Evolutionary conservation across 2,888 invertebrate genomes (phyloP).

Genomic region (Acronicta psi): DNA sequence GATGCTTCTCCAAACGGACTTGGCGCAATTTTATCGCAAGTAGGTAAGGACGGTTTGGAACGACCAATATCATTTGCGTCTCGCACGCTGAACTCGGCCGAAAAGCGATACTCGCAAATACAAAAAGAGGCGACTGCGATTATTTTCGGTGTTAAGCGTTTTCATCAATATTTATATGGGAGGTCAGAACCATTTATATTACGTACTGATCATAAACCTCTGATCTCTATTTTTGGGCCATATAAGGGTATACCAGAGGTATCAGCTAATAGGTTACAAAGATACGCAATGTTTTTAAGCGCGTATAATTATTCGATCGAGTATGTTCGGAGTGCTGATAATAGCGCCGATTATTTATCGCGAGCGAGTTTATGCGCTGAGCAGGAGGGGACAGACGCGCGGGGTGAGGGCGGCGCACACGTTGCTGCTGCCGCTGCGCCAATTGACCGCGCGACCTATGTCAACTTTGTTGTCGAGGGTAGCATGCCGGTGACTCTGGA

Average conservation of each 20-base stretch:
- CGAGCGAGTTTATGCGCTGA: slow-evolving; percentile 24
- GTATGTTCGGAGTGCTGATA: slow-evolving; percentile 46
- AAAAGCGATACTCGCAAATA: slow-evolving; percentile 34
- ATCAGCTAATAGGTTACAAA: slow-evolving; percentile 52
- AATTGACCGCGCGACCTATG: background rate
- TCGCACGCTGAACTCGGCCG: slow-evolving; percentile 43
- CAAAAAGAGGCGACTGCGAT: slow-evolving; percentile 28
- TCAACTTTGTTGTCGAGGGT: slow-evolving; percentile 2
- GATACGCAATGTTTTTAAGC: slow-evolving; percentile 52
- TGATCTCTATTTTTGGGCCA: slow-evolving; percentile 42
- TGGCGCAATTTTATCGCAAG: slow-evolving; percentile 35
- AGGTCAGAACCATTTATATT: slow-evolving; percentile 40
- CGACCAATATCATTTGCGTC: slow-evolving; percentile 52
- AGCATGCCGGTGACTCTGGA: background rate
- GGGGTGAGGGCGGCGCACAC: no score
- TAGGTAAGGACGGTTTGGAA: background rate
- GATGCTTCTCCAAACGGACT: slow-evolving; percentile 51
- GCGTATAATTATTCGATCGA: slow-evolving; percentile 56
- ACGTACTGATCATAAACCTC: slow-evolving; percentile 39
- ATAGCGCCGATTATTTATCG: slow-evolving; percentile 47
- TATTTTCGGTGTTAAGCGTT: slow-evolving; percentile 28
- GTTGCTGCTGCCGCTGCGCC: background rate
- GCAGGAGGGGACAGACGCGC: background rate
- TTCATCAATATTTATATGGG: slow-evolving; percentile 52
- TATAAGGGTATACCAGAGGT: slow-evolving; percentile 56